Conservation (phyloP, 2,113 vertebrate species). For the Pantherophis guttatus region DNA sequence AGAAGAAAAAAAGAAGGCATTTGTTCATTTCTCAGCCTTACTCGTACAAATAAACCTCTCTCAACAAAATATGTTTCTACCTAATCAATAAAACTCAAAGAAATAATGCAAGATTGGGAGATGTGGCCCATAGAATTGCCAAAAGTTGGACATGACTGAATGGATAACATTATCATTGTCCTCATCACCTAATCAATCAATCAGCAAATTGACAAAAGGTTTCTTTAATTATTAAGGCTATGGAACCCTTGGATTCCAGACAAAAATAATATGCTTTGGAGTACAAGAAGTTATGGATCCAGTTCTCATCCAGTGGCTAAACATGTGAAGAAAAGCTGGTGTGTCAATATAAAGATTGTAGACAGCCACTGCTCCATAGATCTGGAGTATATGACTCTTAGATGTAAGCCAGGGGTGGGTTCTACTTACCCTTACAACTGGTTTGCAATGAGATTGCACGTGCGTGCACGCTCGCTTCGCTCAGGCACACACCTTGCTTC, state of each 20-base stretch:
- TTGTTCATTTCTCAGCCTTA: neutral
- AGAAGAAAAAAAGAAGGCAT: neutral
- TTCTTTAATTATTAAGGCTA: neutral
- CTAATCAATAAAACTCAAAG: neutral
- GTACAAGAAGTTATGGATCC: neutral
- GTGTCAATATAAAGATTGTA: too few relatives aligned
- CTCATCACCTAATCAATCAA: too few relatives aligned
- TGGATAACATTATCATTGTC: too few relatives aligned
- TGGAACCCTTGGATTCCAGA: neutral
- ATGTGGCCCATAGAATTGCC: neutral
- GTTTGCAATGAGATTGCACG: too few relatives aligned
- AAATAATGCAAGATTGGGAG: neutral
- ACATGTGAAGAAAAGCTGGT: too few relatives aligned
- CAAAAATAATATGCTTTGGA: neutral
- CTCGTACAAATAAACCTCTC: neutral
- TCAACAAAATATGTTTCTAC: neutral
- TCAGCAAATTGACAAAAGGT: neutral
- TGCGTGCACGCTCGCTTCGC: too few relatives aligned
- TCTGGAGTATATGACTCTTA: too few relatives aligned
- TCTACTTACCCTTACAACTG: too few relatives aligned
- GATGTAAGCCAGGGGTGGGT: too few relatives aligned
- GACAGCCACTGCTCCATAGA: too few relatives aligned
- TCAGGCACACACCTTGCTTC: too few relatives aligned
- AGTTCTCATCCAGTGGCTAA: neutral
- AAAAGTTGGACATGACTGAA: too few relatives aligned